phyloP scores from a whole-genome alignment of 2,888 invertebrate species.

The Sclerodermus sp. region DNA sequence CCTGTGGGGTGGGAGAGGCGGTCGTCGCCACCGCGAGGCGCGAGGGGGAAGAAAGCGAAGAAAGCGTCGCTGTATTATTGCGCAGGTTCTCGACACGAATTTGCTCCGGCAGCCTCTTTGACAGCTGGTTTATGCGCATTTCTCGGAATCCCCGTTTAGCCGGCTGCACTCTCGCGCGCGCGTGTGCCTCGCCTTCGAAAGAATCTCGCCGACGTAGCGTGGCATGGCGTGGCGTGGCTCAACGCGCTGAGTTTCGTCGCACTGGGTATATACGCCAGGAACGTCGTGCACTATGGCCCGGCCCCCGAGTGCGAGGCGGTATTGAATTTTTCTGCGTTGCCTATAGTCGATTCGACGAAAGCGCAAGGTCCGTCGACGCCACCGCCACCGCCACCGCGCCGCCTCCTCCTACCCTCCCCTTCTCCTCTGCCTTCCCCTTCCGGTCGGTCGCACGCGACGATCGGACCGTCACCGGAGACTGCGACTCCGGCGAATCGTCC shows the following conservation, averaged over 20 bases:
- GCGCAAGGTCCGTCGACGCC: slow-evolving; percentile 38
- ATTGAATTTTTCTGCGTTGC: slow-evolving; percentile 55
- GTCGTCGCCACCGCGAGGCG: too few species aligned
- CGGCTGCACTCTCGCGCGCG: slow-evolving; percentile 14
- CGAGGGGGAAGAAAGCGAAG: slow-evolving; percentile 11
- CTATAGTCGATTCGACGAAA: slow-evolving; percentile 55
- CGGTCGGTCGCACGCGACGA: too few species aligned
- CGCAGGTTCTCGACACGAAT: too few species aligned
- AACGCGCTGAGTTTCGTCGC: slow-evolving; percentile 47
- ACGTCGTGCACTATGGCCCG: slow-evolving; percentile 45
- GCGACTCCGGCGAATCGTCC: too few species aligned
- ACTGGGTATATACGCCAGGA: slow-evolving; percentile 44
- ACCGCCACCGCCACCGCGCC: slow-evolving; percentile 5
- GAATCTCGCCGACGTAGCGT: too few species aligned
- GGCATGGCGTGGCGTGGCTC: slow-evolving; percentile 24
- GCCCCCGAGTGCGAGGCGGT: slow-evolving; percentile 39
- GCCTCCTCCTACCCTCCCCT: slow-evolving; percentile 2
- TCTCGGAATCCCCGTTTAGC: slow-evolving; percentile 24
- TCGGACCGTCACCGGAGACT: too few species aligned
- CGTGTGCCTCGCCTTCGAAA: slow-evolving; percentile 4
- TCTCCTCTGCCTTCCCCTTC: too few species aligned
- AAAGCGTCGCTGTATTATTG: too few species aligned
- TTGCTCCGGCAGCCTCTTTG: slow-evolving; percentile 9
- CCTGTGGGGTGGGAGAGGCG: too few species aligned
- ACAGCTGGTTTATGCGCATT: slow-evolving; percentile 33